A percentile compares a stretch with the other conserved stretches of the same genome.
Evolutionary conservation across 2,113 vertebrate genomes (phyloP).

Genomic region (human (Homo sapiens)): GRCh38 chr11:46074001-46074500

Average conservation of each 20-base stretch:
- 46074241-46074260: constrained; percentile 27
- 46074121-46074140: neutral
- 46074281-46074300: constrained; percentile 23
- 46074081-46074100: neutral
- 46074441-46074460: constrained; percentile 33
- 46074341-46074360: constrained; percentile 51
- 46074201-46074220: constrained; percentile 43
- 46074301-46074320: constrained; percentile 20
- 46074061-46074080: constrained; percentile 26
- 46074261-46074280: constrained; percentile 21
- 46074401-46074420: constrained; percentile 53
- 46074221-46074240: neutral
- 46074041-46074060: neutral
- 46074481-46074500: constrained; percentile 45
- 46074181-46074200: constrained; percentile 5
- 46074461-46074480: neutral
- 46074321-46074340: constrained; percentile 52
- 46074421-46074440: constrained; percentile 18
- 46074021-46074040: constrained; percentile 17
- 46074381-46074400: constrained; percentile 46
- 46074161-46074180: constrained; percentile 43
- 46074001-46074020: neutral
- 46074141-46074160: constrained; percentile 35
- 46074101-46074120: neutral
- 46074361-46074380: constrained; percentile 45